These are phyloP conservation scores for Neolamprologus devosi DNA, from an alignment of 2,113 vertebrate species.

Conservation along the genomic window DNA sequence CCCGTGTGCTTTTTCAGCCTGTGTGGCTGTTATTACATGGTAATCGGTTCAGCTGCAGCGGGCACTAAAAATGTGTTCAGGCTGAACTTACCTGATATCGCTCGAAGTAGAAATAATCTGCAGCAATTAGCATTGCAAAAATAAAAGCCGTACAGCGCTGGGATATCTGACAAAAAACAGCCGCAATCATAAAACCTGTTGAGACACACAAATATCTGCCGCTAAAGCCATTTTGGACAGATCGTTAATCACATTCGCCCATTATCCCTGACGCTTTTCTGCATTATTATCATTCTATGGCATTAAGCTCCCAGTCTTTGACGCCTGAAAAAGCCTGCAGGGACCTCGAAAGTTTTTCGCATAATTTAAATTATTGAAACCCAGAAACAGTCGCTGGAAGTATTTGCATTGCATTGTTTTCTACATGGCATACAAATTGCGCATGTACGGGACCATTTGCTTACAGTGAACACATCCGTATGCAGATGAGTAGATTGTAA, in stretches of 20 bases:
- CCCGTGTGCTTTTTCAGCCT: background rate
- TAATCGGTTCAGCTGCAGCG: background rate
- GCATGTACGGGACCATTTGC: background rate
- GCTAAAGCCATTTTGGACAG: background rate
- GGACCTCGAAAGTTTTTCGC: background rate
- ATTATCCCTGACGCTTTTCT: background rate
- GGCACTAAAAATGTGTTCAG: background rate
- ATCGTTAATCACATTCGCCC: background rate
- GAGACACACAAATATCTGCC: background rate
- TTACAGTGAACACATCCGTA: background rate
- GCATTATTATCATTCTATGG: background rate
- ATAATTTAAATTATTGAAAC: background rate
- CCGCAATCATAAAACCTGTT: background rate
- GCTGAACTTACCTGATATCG: background rate
- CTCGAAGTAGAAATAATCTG: background rate
- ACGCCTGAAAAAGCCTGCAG: background rate
- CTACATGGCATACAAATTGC: background rate
- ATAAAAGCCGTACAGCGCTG: background rate
- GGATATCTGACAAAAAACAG: background rate
- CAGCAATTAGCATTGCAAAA: background rate
- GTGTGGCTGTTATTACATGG: slow-evolving; percentile 16
- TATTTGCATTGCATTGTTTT: background rate
- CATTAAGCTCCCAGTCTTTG: background rate
- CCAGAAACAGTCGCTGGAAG: background rate
- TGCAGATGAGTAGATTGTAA: background rate